Conservation (phyloP, 2,888 invertebrate genomes). For the Dione vanillae region DNA sequence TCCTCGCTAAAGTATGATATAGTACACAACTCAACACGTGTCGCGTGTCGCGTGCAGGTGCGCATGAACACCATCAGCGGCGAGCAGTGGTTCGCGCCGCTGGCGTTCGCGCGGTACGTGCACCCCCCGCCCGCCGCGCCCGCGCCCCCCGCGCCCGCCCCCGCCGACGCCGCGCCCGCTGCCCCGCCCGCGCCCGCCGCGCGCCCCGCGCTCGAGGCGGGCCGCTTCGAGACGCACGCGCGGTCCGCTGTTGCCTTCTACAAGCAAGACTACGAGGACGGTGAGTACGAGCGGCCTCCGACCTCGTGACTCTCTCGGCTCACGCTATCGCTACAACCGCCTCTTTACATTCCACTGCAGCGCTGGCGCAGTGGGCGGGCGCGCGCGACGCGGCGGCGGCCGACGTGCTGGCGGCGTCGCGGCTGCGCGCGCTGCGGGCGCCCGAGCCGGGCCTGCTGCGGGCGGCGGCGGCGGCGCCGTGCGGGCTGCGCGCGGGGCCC, state of each 20-base stretch:
- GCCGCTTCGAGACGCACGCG: slow-evolving; percentile 87
- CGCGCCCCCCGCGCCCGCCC: slow-evolving; percentile 88
- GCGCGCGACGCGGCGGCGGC: slow-evolving; percentile 36
- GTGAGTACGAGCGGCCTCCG: slow-evolving; percentile 35
- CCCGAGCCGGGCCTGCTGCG: slow-evolving; percentile 50
- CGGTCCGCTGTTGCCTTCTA: slow-evolving; percentile 92
- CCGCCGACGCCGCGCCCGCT: slow-evolving; percentile 90
- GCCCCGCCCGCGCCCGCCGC: slow-evolving; percentile 92
- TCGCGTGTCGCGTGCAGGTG: slow-evolving; percentile 83
- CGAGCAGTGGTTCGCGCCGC: slow-evolving; percentile 95
- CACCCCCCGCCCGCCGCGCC: slow-evolving; percentile 87
- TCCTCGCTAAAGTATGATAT: too few species aligned
- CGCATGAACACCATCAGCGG: slow-evolving; percentile 97
- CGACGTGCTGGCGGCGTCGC: slow-evolving; percentile 79
- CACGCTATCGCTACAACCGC: too few species aligned
- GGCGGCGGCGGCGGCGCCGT: slow-evolving; percentile 50
- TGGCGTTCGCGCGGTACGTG: slow-evolving; percentile 92
- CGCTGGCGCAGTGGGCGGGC: slow-evolving; percentile 50
- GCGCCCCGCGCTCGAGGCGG: slow-evolving; percentile 78
- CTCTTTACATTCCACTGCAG: too few species aligned
- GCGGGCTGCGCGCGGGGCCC: slow-evolving; percentile 53
- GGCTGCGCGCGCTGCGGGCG: slow-evolving; percentile 88
- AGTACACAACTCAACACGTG: too few species aligned
- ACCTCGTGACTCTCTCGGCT: too few species aligned
- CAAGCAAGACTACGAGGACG: slow-evolving; percentile 88